Conservation (phyloP, 2,888 invertebrate species). For the Sceliomorpha sp. region DNA sequence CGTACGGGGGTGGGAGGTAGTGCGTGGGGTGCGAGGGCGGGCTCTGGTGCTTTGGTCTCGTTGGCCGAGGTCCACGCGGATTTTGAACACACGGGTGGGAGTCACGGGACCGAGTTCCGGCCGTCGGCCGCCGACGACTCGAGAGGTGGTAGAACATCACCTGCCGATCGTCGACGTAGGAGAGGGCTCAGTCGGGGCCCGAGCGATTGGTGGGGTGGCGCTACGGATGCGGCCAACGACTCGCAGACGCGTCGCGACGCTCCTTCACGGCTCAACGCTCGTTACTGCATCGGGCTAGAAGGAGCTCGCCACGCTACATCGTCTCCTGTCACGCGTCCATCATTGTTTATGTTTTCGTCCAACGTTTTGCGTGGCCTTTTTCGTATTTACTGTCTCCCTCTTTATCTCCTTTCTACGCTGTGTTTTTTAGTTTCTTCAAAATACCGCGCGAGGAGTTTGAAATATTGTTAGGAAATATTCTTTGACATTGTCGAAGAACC, state of each 20-base stretch:
- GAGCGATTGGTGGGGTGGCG: constrained; percentile 37
- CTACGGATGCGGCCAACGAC: constrained; percentile 36
- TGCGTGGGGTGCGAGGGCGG: constrained; percentile 70
- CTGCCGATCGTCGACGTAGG: constrained; percentile 8
- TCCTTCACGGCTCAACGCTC: no score
- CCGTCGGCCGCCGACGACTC: constrained; percentile 32
- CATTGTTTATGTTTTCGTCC: no score
- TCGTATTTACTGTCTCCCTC: no score
- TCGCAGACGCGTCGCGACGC: constrained; percentile 29
- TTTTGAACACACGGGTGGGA: constrained; percentile 52
- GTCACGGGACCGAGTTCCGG: constrained; percentile 28
- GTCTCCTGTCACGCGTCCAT: no score
- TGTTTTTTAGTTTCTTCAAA: no score
- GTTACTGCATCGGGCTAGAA: no score
- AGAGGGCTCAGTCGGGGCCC: neutral
- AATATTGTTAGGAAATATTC: no score
- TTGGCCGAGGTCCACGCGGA: constrained; percentile 64
- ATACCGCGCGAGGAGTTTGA: no score
- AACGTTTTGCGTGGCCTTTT: no score
- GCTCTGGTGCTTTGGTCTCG: constrained; percentile 63
- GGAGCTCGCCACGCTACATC: no score
- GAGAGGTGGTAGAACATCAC: constrained; percentile 18
- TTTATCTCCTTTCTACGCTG: no score
- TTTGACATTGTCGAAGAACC: no score
- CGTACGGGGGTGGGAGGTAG: constrained; percentile 58